Base-by-base conservation (phyloP, 1,140 invertebrate genomes). In the Drosophila nannoptera region DNA sequence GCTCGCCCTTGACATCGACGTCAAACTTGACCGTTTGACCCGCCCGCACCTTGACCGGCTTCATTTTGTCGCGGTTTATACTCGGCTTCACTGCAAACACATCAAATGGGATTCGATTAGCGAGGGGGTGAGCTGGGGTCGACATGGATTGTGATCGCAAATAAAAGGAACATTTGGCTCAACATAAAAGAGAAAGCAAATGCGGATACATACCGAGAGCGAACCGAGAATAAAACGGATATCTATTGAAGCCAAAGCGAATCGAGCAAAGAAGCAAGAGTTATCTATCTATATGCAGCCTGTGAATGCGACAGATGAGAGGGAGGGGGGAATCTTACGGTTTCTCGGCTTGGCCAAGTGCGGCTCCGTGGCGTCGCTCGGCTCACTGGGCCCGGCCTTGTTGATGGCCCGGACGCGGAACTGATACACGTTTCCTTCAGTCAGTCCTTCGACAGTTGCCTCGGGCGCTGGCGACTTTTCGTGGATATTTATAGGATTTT, bases 1-100 rank as follows among this genome's bases (percentile, higher is more conserved):
- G 98, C 92, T 98, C 97, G 89, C 97, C 98, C 83, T 95, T 96
- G 54, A 98, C 95, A 88, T 99, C 97, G 4, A 99, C 95, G 87
- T 98, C 96, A 65, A 98, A 93, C 86, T 97, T 97, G 64, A 99
- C 95, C 29, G 94, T 92, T 89, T 98, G 95, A 7, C 98, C 97
- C 55, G 97, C 97, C 70, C 97, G 93, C 0, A 98, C 94, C 73
- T 95, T 95, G 0, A 98, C 91, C n/a, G 94, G 94, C 59, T 96
- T 94, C 86, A 98, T 92, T 90, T 98, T 97, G 42, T 97, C 97
- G 43, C 97, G 93, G 88, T 98, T 97, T 81, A 98, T 98, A 55
- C 92, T 91, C 63, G 97, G 97, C 90, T 96, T 96, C 81, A 97
- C 95, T 97, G 90, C n/a, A n/a, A n/a, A n/a, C n/a, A n/a, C n/a